Evolutionary conservation across 2,797 vertebrate genomes (phyloP), one percentile per base, ranked within the genome.

Genomic region (Chlorospingus semifuscus): DNA sequence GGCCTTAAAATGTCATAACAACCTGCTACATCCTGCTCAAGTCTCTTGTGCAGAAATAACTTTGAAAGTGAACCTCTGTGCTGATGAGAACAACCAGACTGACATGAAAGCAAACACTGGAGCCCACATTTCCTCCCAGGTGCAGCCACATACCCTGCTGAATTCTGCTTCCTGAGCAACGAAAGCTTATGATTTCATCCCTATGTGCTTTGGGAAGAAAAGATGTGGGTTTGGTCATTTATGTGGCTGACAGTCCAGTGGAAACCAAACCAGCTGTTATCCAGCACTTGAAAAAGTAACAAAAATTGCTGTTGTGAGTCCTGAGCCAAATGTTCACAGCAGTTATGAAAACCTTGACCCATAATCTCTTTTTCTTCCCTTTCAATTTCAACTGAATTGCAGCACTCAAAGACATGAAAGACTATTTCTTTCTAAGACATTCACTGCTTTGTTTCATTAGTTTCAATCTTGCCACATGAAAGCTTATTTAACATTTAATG

Each of bases 401-500:
- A 88, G 89, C 52, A 91, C 69, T 96, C 55, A 83, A 69, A 72
- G 39, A 70, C 36, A 76, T 6, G 59, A 80, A 94, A 90, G 55
- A 30, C 56, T 65, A 11, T 69, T 87, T 60, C 65, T 61, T 84
- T 76, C 1, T 24, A 60, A 95, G 41, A 83, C 66, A 63, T 70
- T 69, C 34, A 39, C 47, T 70, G 82, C 79, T 93, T 92, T 81
- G 77, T 91, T 93, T 93, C 77, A 79, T 91, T 91, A 81, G 46
- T 79, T 93, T 94, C 80, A 91, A 53, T 90, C 94, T 88, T 90
- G 70, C 80, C 66, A 90, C 55, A 27, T 63, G 72, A 94, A 96
- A 83, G 83, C 80, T 88, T 87, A 70, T 78, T 96, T 95, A 91
- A 86, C 87, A 93, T 94, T 93, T 91, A 91, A 93, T 60, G 60